These are phyloP conservation scores for Dasysyrphus albostriatus DNA, from an alignment of 2,888 invertebrate species.

Conservation along the genomic window DNA sequence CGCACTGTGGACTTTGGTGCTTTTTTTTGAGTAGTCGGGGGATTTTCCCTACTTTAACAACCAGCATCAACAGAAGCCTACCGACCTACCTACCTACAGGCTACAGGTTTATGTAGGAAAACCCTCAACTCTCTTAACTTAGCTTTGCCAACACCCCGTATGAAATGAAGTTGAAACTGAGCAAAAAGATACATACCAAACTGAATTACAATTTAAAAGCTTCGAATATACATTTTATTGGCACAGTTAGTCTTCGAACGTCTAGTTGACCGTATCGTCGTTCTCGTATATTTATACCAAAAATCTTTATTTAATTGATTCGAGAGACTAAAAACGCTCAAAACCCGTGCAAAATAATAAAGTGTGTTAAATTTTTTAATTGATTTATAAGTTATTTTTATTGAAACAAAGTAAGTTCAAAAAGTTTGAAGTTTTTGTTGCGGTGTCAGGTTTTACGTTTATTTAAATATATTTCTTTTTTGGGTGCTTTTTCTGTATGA, in stretches of 20 bases:
- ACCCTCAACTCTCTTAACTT: constrained; percentile 42
- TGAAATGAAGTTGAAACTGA: constrained; percentile 26
- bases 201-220: constrained; percentile 66
- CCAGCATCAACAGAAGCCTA: constrained; percentile 17
- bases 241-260: constrained; percentile 68
- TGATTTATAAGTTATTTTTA: constrained; percentile 6
- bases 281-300: neutral
- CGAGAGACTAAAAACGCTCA: neutral
- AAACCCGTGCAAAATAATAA: neutral
- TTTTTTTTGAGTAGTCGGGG: constrained; percentile 44
- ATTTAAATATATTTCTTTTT: neutral
- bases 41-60: constrained; percentile 35
- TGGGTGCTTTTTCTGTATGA: neutral
- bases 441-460: neutral
- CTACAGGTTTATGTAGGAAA: constrained; percentile 56
- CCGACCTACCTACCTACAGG: neutral
- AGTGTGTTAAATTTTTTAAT: constrained; percentile 6
- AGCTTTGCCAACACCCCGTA: constrained; percentile 33
- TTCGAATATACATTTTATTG: constrained; percentile 57
- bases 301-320: constrained; percentile 14
- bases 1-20: constrained; percentile 18
- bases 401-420: constrained; percentile 17
- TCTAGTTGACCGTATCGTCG: constrained; percentile 45
- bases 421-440: neutral
- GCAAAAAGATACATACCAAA: constrained; percentile 68